These are phyloP conservation scores for Pitangus sulphuratus DNA, from an alignment of 2,797 vertebrate genomes.

Conservation along the genomic window DNA sequence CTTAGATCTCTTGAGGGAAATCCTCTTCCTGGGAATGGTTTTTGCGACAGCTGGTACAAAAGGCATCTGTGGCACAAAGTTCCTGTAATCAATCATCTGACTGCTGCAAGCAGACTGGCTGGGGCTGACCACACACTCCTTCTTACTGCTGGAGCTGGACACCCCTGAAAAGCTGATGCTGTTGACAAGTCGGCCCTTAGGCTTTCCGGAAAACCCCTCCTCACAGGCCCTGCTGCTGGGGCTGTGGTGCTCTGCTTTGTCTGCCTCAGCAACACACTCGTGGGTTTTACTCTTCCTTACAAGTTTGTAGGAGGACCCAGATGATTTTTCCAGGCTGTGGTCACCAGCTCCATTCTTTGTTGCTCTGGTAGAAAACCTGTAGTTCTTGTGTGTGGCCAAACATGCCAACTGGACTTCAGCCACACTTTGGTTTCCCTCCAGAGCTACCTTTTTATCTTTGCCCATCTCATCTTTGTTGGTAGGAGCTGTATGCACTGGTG, in stretches of 20 bases:
- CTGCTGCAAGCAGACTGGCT: conserved; percentile 60
- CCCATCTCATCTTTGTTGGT: conserved; percentile 7
- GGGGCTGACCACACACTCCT: conserved; percentile 62
- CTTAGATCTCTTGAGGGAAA: conserved; percentile 83
- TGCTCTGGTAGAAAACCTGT: conserved; percentile 44
- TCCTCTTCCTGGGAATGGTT: conserved; percentile 85
- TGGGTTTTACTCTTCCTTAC: conserved; percentile 83
- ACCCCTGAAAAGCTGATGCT: conserved; percentile 81
- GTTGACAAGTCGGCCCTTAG: conserved; percentile 71
- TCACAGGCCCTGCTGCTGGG: background rate
- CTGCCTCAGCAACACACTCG: conserved; percentile 65
- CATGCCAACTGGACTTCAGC: conserved; percentile 40
- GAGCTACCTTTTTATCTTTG: conserved; percentile 28
- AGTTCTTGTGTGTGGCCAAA: conserved; percentile 44
- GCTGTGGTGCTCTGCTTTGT: conserved; percentile 31
- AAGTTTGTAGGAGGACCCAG: conserved; percentile 63
- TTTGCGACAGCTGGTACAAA: conserved; percentile 87
- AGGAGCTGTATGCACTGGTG: background rate
- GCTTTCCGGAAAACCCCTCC: background rate
- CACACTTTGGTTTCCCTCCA: conserved; percentile 18
- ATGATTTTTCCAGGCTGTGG: conserved; percentile 35
- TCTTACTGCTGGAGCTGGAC: conserved; percentile 62
- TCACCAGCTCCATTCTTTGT: conserved; percentile 22
- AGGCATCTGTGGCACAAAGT: conserved; percentile 86
- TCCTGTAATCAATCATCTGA: conserved; percentile 84